These are phyloP conservation scores for Bombus superbus DNA, from an alignment of 1,140 invertebrate species.

Conservation along the genomic window DNA sequence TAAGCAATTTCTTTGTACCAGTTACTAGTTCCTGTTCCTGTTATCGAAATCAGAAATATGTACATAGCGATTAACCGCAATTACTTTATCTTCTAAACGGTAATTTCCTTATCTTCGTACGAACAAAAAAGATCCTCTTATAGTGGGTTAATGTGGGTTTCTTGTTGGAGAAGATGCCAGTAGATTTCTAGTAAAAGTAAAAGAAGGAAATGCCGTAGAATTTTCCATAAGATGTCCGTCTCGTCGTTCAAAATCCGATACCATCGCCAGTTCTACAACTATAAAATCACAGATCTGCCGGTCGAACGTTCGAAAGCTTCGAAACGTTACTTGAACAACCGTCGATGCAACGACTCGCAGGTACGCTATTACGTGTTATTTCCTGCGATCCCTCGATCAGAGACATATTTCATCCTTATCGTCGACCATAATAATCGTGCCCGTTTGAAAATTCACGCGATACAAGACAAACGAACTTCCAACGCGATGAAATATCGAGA, in stretches of 20 bases:
- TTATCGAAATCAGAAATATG: neutral
- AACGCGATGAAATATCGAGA: constrained; percentile 21
- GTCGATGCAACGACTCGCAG: neutral
- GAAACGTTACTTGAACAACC: neutral
- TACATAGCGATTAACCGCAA: neutral
- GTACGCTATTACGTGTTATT: neutral
- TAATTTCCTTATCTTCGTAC: neutral
- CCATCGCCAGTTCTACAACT: neutral
- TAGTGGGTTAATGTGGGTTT: too few species aligned
- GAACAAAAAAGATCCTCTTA: neutral
- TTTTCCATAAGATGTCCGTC: neutral
- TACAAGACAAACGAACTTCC: neutral
- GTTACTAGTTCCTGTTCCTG: neutral
- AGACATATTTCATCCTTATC: constrained; percentile 9
- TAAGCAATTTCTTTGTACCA: too few species aligned
- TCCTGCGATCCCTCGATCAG: neutral
- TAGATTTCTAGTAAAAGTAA: neutral
- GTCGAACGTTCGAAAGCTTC: neutral
- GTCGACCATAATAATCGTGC: neutral
- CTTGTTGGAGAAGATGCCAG: neutral
- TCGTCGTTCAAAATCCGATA: neutral
- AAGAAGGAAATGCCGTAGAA: neutral
- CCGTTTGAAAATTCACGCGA: constrained; percentile 1
- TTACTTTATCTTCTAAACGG: neutral
- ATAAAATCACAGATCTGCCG: too few species aligned